Base-by-base conservation (phyloP, 2,888 invertebrate genomes). In the Eledona agricola region DNA sequence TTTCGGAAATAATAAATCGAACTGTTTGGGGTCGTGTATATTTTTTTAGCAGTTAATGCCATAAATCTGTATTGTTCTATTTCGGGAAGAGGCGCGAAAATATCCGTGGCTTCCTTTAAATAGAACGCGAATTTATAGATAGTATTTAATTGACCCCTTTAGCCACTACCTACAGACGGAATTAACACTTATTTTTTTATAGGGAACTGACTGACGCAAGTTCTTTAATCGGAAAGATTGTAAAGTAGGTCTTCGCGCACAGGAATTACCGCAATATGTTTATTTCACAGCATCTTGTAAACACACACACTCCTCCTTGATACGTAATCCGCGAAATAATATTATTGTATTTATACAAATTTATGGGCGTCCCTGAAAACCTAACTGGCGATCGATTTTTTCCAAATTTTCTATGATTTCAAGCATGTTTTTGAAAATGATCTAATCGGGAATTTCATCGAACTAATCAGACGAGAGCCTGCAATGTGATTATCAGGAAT, bases 121-220 rank as follows among this genome's bases (percentile, higher is more conserved):
- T 40, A 40, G 28, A 40, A 28, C 26, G 11, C 3, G 19, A 34
- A 17, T 32, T n/a, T 20, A 34, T 1, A 34, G 20, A 34, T 20
- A 20, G 4, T 7, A 12, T 20, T 34, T 34, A 10, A 34, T 34
- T 34, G 34, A 34, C 20, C 34, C 12, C 32, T 32, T 32, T 32
- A 32, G n/a, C n/a, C n/a, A 17, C 32, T 32, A 32, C 23, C 38
- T 15, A 16, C 31, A 9, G 23, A 11, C 16, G 9, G 11, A 10
- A 25, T 19, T 6, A 40, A 40, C 26, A 40, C 16, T 23, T 37
- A 37, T 40, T 40, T 40, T n/a, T 40, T 40, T 28, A 28, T 40
- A 16, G 16, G 11, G 4, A 9, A 10, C 7, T 6, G 17, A 26
- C 19, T 40, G 40, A 40, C 40, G 40, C 40, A 40, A 10, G 16